Evolutionary conservation across 2,888 invertebrate species (phyloP).

Genomic region (Creontiades dilutus): DNA sequence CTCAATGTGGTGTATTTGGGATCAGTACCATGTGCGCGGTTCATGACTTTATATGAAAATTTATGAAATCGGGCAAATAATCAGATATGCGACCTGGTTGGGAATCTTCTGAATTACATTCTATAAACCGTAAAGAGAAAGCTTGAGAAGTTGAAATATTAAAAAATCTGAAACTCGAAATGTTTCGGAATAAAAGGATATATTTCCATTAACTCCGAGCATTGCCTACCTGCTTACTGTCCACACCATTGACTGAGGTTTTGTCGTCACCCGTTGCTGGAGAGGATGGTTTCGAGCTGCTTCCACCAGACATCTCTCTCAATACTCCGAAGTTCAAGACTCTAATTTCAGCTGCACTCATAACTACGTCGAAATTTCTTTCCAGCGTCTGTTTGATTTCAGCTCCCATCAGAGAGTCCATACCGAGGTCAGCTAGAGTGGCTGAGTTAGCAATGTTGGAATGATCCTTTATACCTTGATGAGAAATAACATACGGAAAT

Average conservation of each 20-base stretch:
- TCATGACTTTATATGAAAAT: too few relatives aligned
- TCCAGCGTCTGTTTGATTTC: conserved; percentile 98
- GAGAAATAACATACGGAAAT: background rate
- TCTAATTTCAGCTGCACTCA: conserved; percentile 95
- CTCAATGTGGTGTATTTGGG: too few relatives aligned
- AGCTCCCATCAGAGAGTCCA: conserved; percentile 99
- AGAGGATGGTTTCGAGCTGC: conserved; percentile 6
- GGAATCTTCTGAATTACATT: too few relatives aligned
- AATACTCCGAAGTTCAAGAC: conserved; percentile 89
- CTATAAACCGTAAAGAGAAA: too few relatives aligned
- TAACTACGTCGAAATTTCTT: conserved; percentile 92
- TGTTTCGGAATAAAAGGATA: too few relatives aligned
- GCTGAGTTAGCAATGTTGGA: conserved; percentile 87
- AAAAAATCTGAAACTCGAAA: too few relatives aligned
- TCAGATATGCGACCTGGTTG: too few relatives aligned
- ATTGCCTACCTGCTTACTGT: conserved; percentile 51
- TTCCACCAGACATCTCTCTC: conserved; percentile 77
- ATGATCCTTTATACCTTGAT: conserved; percentile 89
- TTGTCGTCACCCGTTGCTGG: background rate
- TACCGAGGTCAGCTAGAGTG: conserved; percentile 95
- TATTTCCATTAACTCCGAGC: too few relatives aligned
- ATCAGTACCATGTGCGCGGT: too few relatives aligned
- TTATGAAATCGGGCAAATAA: too few relatives aligned
- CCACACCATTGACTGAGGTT: conserved; percentile 54
- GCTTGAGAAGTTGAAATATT: too few relatives aligned